Percentiles rank a stretch among this genome's conserved stretches.
phyloP scores from a whole-genome alignment of 1,140 invertebrate species.

The Pentalonia nigronervosa region DNA sequence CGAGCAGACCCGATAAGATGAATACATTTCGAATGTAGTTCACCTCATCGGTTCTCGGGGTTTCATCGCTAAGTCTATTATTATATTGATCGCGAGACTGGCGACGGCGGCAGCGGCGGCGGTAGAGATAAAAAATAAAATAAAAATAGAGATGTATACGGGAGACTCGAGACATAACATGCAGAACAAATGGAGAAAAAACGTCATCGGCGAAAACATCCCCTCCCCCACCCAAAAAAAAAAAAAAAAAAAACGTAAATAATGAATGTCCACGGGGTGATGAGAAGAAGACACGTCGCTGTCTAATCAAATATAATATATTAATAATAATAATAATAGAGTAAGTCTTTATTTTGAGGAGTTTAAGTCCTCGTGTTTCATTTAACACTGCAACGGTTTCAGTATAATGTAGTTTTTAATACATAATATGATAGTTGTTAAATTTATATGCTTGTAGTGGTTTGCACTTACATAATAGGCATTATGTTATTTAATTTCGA shows the following conservation, averaged over 20 bases:
- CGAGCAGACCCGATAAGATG: too few species aligned
- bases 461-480: too few species aligned
- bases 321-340: too few species aligned
- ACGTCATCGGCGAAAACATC: neutral
- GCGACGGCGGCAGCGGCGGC: too few species aligned
- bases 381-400: too few species aligned
- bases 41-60: neutral
- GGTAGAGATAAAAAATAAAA: neutral
- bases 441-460: too few species aligned
- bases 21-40: neutral
- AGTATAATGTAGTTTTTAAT: too few species aligned
- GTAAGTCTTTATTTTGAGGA: too few species aligned
- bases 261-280: slow-evolving; percentile 1
- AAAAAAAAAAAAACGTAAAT: neutral
- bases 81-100: neutral
- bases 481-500: too few species aligned
- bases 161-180: neutral
- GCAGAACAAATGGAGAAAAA: neutral
- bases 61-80: neutral
- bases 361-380: too few species aligned
- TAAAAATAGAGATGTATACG: neutral
- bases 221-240: too few species aligned
- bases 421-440: too few species aligned
- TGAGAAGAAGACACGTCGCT: neutral
- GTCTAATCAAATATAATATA: neutral